Evolutionary conservation across 2,113 vertebrate genomes (phyloP).

Genomic region (Oceanites oceanicus): DNA sequence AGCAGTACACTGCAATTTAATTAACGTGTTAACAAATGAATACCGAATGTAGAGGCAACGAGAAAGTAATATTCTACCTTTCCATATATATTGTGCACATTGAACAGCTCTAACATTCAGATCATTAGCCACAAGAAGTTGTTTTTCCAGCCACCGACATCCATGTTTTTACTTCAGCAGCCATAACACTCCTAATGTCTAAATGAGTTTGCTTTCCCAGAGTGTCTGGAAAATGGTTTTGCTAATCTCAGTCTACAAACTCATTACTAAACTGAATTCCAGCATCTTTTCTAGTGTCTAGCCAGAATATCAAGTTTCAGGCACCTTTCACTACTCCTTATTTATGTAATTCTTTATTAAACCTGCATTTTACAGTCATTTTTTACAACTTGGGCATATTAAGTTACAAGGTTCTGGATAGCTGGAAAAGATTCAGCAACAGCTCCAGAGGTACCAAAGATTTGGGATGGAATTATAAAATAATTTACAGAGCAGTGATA

Average conservation of each 20-base stretch:
- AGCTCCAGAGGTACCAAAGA: constrained; percentile 7
- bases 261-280: constrained; percentile 55
- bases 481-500: constrained; percentile 12
- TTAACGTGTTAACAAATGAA: neutral
- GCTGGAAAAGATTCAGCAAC: constrained; percentile 46
- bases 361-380: constrained; percentile 52
- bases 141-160: neutral
- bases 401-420: constrained; percentile 58
- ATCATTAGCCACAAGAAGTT: neutral
- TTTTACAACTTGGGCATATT: constrained; percentile 38
- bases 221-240: constrained; percentile 51
- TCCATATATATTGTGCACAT: neutral
- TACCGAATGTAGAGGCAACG: neutral
- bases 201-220: constrained; percentile 45
- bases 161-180: constrained; percentile 50
- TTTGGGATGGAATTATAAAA: neutral
- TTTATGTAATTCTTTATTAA: constrained; percentile 72
- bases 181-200: constrained; percentile 48
- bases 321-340: constrained; percentile 61
- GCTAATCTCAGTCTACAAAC: constrained; percentile 53
- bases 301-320: constrained; percentile 65
- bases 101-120: neutral
- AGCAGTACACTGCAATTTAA: neutral
- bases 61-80: neutral
- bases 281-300: constrained; percentile 56